Evolutionary conservation across 2,888 invertebrate genomes (phyloP), one percentile per base, ranked within the genome.

Genomic region (Acronicta psi): DNA sequence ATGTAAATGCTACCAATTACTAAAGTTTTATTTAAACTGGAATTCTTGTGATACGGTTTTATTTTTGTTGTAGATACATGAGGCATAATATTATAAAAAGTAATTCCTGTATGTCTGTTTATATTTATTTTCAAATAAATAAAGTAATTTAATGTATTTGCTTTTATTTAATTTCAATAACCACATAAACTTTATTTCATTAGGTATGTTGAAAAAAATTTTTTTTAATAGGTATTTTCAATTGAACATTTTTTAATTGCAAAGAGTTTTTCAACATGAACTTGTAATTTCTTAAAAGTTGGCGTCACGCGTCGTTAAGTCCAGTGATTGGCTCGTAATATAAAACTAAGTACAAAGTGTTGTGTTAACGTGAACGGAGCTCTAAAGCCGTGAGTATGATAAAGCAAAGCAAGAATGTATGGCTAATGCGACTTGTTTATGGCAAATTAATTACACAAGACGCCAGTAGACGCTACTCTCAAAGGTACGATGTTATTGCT

Each of bases 381-480:
- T 57, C 38, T 58, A 67, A 75, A 63, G 43, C 43, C 29, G 55
- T 67, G 54, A 61, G 59, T 74, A 70, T 50, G 57, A 58, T 69
- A 73, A 69, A 66, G 59, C 63, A 56, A 60, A 63, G 51, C 60
- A 66, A 60, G 72, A 71, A 78, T 73, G 73, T 72, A 67, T 77
- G 63, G 69, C 75, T 75, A 75, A 81, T 74, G 80, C 75, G 73
- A 77, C 77, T 81, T 81, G 83, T 86, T 85, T 83, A 88, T 82
- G 82, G 84, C 84, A 83, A 88, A 88, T 89, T 88, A 90, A 91
- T 90, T 87, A 86, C 79, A 79, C 74, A 68, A 80, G 84, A 77
- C 77, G 78, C 81, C 70, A 76, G 77, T 79, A 75, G 62, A 63
- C 56, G 64, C 68, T 61, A 52, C 59, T 66, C 79, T 81, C 81